phyloP scores from a whole-genome alignment of 2,888 invertebrate species.

The Fragum sueziense region DNA sequence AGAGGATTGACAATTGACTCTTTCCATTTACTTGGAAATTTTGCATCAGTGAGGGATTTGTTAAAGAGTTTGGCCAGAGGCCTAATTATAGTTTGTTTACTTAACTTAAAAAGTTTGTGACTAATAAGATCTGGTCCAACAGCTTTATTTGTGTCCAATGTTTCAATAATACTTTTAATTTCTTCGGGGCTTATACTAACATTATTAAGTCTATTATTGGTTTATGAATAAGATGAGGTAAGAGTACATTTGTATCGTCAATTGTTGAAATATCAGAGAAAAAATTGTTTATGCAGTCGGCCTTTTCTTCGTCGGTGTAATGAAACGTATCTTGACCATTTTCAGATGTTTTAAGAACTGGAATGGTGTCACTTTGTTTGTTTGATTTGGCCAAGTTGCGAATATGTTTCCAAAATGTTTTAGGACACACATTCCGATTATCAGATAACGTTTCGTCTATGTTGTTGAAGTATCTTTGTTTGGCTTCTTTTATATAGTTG shows the following conservation, averaged over 20 bases:
- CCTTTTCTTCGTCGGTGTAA: conserved; percentile 34
- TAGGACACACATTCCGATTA: background rate
- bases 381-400: conserved; percentile 9
- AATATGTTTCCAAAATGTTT: conserved; percentile 29
- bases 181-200: conserved; percentile 23
- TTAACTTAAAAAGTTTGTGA: conserved; percentile 30
- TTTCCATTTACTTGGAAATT: conserved; percentile 36
- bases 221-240: background rate
- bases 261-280: conserved; percentile 26
- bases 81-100: background rate
- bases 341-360: conserved; percentile 3
- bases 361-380: conserved; percentile 12
- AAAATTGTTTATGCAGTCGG: conserved; percentile 24
- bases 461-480: conserved; percentile 13
- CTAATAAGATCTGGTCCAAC: conserved; percentile 35
- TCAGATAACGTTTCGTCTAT: conserved; percentile 17
- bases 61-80: conserved; percentile 35
- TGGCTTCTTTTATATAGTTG: conserved; percentile 23
- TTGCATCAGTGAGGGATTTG: conserved; percentile 21
- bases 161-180: conserved; percentile 18
- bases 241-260: background rate
- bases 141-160: conserved; percentile 30
- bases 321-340: background rate
- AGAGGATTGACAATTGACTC: conserved; percentile 30
- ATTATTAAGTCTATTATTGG: background rate